These are phyloP conservation scores for Premnoplex brunnescens DNA, from an alignment of 2,797 vertebrate species.

Conservation along the genomic window DNA sequence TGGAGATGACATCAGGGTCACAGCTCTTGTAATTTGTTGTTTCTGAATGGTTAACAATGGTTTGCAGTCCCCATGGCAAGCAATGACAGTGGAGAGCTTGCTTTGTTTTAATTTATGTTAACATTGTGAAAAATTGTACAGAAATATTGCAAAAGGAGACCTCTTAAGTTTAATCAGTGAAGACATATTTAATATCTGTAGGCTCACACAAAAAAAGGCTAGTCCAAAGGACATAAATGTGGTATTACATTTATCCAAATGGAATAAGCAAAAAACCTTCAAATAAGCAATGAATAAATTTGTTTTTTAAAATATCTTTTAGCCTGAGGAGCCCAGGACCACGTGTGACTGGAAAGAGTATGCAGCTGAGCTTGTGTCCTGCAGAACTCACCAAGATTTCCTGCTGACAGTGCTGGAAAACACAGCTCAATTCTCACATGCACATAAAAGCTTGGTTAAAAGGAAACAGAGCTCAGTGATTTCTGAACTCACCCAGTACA, in stretches of 20 bases:
- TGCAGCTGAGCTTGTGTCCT: not conserved
- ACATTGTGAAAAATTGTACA: not conserved
- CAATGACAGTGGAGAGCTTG: not conserved
- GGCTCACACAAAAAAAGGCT: not conserved
- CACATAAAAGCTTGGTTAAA: not conserved
- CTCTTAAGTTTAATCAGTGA: constrained; percentile 17
- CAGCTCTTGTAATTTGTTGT: not conserved
- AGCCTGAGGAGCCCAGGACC: constrained; percentile 17
- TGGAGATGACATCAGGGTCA: not conserved
- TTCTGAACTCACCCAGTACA: constrained; percentile 94
- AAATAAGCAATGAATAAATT: constrained; percentile 21
- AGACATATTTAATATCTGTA: not conserved
- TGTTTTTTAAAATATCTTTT: constrained; percentile 11
- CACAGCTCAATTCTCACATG: not conserved
- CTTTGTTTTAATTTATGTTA: constrained; percentile 33
- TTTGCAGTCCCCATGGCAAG: not conserved
- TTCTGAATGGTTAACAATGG: not conserved
- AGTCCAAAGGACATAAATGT: not conserved
- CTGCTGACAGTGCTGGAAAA: not conserved
- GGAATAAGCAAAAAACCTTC: not conserved
- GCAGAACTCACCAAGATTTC: not conserved
- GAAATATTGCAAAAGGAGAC: not conserved
- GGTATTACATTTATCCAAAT: not conserved
- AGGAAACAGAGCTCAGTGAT: not conserved
- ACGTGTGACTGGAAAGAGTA: not conserved